Base-by-base conservation (phyloP, 2,888 invertebrate genomes). In the Hydrotaea cyrtoneurina region DNA sequence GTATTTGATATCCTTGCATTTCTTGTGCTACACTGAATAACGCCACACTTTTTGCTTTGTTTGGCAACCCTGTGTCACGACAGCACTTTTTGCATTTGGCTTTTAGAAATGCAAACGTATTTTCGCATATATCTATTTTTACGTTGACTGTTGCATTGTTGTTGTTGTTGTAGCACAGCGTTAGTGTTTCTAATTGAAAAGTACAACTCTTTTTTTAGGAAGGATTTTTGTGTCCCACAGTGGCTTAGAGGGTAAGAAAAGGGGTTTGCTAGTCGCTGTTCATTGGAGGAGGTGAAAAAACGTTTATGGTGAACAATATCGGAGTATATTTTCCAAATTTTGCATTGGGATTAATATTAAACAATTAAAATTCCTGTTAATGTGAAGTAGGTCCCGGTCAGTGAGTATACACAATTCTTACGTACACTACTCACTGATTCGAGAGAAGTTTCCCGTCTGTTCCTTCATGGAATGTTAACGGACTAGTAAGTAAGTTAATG, bases 161-260 rank as follows among this genome's bases (percentile, higher is more conserved):
- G 11, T 23, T 53, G 17, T 50, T 57, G 59, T 53, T 64, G 77
- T 57, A 23, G 72, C 72, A 57, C 77, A 73, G 50, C 7, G 39
- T 10, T 39, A 13, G 55, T 39, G 64, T 71, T 46, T 55, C 72
- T 85, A 76, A 81, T 85, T 85, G 76, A 78, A 79, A 85, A 82
- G n/a, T n/a, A n/a, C n/a, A n/a, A 76, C 46, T 82, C 23, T 72
- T 74, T 39, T 39, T 39, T 4, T 39, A 10, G 31, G 31, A 31
- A 39, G 39, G 36, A 36, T 36, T 39, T 39, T 8, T 39, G 10
- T 39, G 39, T 39, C 66, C 76, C 62, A 75, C 50, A 72, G 72
- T 74, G 17, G 74, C 66, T 64, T 43, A 50, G 43, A 64, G 72
- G 69, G 62, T 71, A 64, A 77, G 69, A 64, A 81, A 72, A 55